Evolutionary conservation across 2,888 invertebrate genomes (phyloP), one percentile per base, ranked within the genome.

Genomic region (Dioctria rufipes): DNA sequence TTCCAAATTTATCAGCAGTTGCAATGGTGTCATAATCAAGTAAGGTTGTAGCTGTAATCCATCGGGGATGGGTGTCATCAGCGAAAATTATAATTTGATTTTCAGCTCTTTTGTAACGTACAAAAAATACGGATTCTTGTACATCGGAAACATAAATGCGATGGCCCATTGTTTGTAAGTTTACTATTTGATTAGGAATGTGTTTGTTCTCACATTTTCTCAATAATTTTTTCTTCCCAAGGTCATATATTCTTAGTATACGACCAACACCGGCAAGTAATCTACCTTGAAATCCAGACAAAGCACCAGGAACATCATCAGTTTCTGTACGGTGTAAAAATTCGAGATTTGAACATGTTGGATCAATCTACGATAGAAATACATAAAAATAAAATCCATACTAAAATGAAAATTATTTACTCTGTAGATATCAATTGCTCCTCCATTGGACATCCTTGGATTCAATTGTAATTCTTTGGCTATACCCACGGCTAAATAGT

Each of bases 51-150:
- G 96, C 95, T 0, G 98, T 98, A 51, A 98, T 94, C 97, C 98
- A 99, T 84, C 97, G 92, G 0, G 99, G 99, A 89, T 97, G 96
- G 0, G 98, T 98, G 87, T 99, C 99, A 88, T 99, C 99, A 3
- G 98, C 98, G 89, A 99, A 99, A 79, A 99, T 96, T 42, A 99
- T 97, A 82, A 99, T 90, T 86, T 99, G 98, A 89, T 99, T 99
- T 88, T 99, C 99, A 63, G 95, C 93, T 58, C 97, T 93, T 87
- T 97, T 96, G 88, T 99, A 99, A 58, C 98, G 93, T 0, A 99
- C 93, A 89, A 98, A 98, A 88, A 97, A 98, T 42, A 99, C 95
- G 39, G 98, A 98, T 88, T 99, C 99, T 89, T 98, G 98, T 0
- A 98, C 95, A 88, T 99, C 99, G 0, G 96, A 94, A 0, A 97